Evolutionary conservation across 2,888 invertebrate species (phyloP).

Genomic region (Coelinius sp.): DNA sequence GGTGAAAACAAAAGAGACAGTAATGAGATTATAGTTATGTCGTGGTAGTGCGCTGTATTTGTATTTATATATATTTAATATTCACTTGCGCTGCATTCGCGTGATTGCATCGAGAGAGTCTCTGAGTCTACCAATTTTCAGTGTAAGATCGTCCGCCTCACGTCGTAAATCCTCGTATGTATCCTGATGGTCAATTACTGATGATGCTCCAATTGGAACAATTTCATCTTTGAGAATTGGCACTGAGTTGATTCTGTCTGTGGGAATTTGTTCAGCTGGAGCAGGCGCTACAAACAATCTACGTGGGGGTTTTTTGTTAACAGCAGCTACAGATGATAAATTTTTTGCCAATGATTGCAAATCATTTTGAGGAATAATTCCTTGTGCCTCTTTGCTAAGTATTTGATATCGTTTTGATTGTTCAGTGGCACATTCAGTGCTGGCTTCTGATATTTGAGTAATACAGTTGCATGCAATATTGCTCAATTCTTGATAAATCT

Average conservation of each 20-base stretch:
- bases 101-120: conserved; percentile 87
- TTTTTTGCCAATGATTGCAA: conserved; percentile 83
- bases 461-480: conserved; percentile 66
- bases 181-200: conserved; percentile 77
- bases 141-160: conserved; percentile 73
- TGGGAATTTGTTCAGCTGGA: conserved; percentile 71
- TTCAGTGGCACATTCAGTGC: conserved; percentile 89
- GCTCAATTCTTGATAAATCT: conserved; percentile 92
- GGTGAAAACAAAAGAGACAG: conserved; percentile 41
- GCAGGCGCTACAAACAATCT: conserved; percentile 80
- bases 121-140: conserved; percentile 86
- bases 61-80: neutral
- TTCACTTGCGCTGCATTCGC: conserved; percentile 83
- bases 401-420: conserved; percentile 88
- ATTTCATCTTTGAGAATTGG: conserved; percentile 87
- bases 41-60: neutral
- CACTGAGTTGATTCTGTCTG: conserved; percentile 66
- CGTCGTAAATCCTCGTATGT: conserved; percentile 87
- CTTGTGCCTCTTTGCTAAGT: conserved; percentile 83
- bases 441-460: conserved; percentile 86
- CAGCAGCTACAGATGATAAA: conserved; percentile 49
- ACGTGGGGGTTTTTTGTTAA: conserved; percentile 68
- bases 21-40: conserved; percentile 22
- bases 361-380: conserved; percentile 82
- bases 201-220: conserved; percentile 81